Evolutionary conservation across 2,888 invertebrate genomes (phyloP).

Genomic region (Nomada ferruginata): DNA sequence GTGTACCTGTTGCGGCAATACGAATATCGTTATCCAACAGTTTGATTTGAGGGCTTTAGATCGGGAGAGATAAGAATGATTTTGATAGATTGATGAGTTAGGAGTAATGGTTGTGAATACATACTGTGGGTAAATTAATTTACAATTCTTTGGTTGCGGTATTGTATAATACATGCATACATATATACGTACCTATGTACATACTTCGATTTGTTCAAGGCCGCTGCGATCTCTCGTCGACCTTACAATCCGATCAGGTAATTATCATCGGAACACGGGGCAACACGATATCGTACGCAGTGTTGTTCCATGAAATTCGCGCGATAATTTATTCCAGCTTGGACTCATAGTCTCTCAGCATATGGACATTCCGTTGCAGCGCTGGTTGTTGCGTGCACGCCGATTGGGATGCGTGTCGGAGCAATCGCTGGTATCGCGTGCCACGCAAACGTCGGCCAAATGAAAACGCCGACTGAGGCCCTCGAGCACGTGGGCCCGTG

Average conservation of each 20-base stretch:
- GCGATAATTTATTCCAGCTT: constrained; percentile 58
- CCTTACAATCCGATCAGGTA: constrained; percentile 28
- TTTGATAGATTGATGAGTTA: too few relatives aligned
- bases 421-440: constrained; percentile 42
- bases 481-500: constrained; percentile 45
- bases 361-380: constrained; percentile 66
- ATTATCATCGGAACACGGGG: constrained; percentile 36
- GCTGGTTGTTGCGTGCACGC: constrained; percentile 47
- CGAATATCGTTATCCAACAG: too few relatives aligned
- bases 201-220: not conserved
- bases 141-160: too few relatives aligned
- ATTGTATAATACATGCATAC: too few relatives aligned
- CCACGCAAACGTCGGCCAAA: constrained; percentile 11
- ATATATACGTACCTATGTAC: not conserved
- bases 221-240: constrained; percentile 11
- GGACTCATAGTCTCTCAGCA: constrained; percentile 66
- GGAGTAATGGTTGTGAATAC: too few relatives aligned
- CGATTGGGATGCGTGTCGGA: constrained; percentile 29
- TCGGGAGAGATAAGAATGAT: too few relatives aligned
- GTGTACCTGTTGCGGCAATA: not conserved
- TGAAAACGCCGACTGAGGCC: constrained; percentile 27
- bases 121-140: too few relatives aligned
- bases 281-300: constrained; percentile 27
- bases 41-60: too few relatives aligned
- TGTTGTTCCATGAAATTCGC: constrained; percentile 39